Evolutionary conservation across 1,140 invertebrate genomes (phyloP).

Genomic region (Cardiocondyla obscurior): DNA sequence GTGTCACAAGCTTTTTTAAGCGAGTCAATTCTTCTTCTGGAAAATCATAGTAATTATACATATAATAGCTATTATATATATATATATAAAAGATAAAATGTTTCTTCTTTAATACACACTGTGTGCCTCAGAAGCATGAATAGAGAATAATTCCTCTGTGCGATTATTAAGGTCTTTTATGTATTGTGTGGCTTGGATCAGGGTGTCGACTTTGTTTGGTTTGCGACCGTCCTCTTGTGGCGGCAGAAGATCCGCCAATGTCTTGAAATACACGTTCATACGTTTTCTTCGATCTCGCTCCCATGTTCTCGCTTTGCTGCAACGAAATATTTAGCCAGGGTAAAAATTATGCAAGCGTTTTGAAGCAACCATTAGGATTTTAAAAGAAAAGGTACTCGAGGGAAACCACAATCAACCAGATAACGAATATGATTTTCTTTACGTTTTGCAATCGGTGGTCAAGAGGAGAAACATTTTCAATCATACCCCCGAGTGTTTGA

Average conservation of each 20-base stretch:
- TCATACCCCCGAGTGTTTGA: background rate
- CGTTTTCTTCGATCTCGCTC: slow-evolving; percentile 84
- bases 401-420: background rate
- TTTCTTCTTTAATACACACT: slow-evolving; percentile 40
- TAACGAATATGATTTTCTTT: background rate
- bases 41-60: slow-evolving; percentile 55
- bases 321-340: slow-evolving; percentile 5
- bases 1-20: slow-evolving; percentile 80
- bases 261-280: slow-evolving; percentile 83
- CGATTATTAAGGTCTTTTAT: slow-evolving; percentile 83
- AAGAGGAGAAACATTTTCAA: background rate
- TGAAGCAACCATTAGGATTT: background rate
- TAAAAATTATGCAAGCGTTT: too few relatives aligned
- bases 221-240: slow-evolving; percentile 83
- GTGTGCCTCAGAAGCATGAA: slow-evolving; percentile 79
- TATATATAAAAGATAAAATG: background rate
- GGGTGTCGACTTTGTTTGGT: slow-evolving; percentile 83
- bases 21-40: slow-evolving; percentile 81
- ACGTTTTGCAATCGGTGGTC: background rate
- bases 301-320: slow-evolving; percentile 84
- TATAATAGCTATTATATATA: background rate
- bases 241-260: slow-evolving; percentile 82
- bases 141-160: slow-evolving; percentile 79
- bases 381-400: background rate
- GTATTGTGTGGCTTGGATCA: slow-evolving; percentile 82